phyloP scores from a whole-genome alignment of 2,888 invertebrate genomes.

The Epicampocera succincta region DNA sequence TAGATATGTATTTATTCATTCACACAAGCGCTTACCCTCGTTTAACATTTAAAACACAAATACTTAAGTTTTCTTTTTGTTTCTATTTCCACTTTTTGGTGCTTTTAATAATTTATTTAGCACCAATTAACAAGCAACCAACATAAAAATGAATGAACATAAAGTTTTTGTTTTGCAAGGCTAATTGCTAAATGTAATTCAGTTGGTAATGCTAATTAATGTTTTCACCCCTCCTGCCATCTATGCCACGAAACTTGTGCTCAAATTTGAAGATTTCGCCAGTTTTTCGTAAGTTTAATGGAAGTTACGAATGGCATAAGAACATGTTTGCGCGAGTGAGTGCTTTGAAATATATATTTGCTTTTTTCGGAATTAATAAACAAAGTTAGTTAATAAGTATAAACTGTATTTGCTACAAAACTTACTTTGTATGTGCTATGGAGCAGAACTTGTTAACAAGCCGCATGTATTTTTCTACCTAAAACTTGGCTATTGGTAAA shows the following conservation, averaged over 20 bases:
- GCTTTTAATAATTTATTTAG: conserved; percentile 57
- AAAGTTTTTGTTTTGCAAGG: conserved; percentile 54
- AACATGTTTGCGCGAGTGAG: background rate
- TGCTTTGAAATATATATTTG: conserved; percentile 8
- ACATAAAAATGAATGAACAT: conserved; percentile 46
- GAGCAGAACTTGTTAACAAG: background rate
- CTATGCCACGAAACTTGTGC: conserved; percentile 1
- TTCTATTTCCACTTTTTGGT: background rate
- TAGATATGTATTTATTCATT: background rate
- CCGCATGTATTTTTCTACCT: background rate
- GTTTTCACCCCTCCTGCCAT: conserved; percentile 14
- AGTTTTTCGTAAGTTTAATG: conserved; percentile 41
- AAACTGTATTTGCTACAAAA: background rate
- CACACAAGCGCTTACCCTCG: background rate
- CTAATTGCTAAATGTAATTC: conserved; percentile 55
- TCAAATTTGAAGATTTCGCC: conserved; percentile 26
- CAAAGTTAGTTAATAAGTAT: too few relatives aligned
- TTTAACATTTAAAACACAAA: conserved; percentile 34
- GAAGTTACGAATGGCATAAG: conserved; percentile 31
- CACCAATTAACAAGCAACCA: conserved; percentile 42
- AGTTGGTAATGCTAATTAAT: conserved; percentile 59
- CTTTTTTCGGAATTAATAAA: too few relatives aligned
- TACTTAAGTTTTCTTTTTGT: background rate
- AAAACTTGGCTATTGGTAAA: background rate
- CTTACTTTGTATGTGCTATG: conserved; percentile 13